Evolutionary conservation across 2,113 vertebrate species (phyloP).

Genomic region (Cyanoderma ruficeps): DNA sequence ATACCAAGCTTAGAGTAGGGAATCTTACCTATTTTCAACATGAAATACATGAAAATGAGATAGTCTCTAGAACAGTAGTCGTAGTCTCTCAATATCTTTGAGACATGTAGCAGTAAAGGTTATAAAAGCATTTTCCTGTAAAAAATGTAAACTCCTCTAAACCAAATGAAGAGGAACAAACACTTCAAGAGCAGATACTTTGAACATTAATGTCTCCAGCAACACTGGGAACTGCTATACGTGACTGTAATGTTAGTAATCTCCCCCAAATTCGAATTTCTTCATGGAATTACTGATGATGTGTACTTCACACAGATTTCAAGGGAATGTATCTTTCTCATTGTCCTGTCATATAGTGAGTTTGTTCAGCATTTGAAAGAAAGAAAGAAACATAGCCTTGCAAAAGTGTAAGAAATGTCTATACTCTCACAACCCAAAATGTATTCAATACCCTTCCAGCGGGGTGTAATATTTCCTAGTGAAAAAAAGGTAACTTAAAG

Average conservation of each 20-base stretch:
- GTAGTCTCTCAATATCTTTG: neutral
- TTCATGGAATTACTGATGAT: neutral
- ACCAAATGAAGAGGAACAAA: neutral
- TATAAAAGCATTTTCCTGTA: neutral
- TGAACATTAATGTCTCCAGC: neutral
- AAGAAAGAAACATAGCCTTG: neutral
- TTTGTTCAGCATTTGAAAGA: neutral
- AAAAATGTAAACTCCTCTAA: neutral
- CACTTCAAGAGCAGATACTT: neutral
- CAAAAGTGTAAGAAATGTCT: neutral
- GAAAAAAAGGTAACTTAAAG: neutral
- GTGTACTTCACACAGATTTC: neutral
- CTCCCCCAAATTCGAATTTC: neutral
- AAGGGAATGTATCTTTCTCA: neutral
- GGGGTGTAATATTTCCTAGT: neutral
- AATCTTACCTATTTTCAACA: neutral
- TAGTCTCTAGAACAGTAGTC: neutral
- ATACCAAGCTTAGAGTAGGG: neutral
- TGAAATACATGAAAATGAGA: neutral
- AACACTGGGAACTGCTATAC: neutral
- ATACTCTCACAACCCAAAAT: rapidly evolving
- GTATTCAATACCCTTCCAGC: neutral
- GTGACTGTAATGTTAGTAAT: neutral
- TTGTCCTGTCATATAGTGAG: rapidly evolving
- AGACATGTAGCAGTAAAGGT: neutral